phyloP scores from a whole-genome alignment of 2,797 vertebrate species.

The Chanos chanos region DNA sequence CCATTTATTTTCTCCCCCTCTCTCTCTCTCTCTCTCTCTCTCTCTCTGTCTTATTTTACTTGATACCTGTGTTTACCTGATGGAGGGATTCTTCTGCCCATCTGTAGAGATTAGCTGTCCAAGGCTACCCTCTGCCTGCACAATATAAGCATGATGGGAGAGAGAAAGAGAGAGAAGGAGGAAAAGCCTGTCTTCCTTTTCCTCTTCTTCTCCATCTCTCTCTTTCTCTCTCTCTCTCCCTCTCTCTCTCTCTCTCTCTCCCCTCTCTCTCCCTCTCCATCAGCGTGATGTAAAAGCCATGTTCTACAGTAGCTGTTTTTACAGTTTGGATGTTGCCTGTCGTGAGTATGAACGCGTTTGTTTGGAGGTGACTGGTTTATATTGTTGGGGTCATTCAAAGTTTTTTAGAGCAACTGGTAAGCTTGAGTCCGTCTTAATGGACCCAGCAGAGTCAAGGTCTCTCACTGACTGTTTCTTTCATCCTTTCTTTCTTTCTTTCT shows the following conservation, averaged over 20 bases:
- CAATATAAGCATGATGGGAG: slow-evolving; percentile 64
- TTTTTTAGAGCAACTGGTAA: no score
- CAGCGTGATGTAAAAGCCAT: slow-evolving; percentile 42
- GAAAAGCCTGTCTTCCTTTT: no score
- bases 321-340: slow-evolving; percentile 57
- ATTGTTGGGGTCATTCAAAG: neutral
- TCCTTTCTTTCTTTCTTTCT: neutral
- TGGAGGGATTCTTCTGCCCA: slow-evolving; percentile 69
- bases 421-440: no score
- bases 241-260: neutral
- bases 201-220: neutral
- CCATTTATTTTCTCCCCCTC: slow-evolving; percentile 36
- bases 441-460: no score
- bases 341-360: slow-evolving; percentile 36
- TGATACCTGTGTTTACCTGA: slow-evolving; percentile 75
- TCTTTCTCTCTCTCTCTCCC: slow-evolving; percentile 17
- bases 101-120: slow-evolving; percentile 81
- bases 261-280: slow-evolving; percentile 1
- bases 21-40: slow-evolving; percentile 15
- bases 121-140: slow-evolving; percentile 66
- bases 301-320: slow-evolving; percentile 71
- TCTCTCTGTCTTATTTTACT: slow-evolving; percentile 56
- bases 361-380: neutral
- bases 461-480: slow-evolving; percentile 14
- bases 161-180: slow-evolving; percentile 17